Base-by-base conservation (phyloP, 2,113 vertebrate genomes). In the Rhynchomys soricoides region DNA sequence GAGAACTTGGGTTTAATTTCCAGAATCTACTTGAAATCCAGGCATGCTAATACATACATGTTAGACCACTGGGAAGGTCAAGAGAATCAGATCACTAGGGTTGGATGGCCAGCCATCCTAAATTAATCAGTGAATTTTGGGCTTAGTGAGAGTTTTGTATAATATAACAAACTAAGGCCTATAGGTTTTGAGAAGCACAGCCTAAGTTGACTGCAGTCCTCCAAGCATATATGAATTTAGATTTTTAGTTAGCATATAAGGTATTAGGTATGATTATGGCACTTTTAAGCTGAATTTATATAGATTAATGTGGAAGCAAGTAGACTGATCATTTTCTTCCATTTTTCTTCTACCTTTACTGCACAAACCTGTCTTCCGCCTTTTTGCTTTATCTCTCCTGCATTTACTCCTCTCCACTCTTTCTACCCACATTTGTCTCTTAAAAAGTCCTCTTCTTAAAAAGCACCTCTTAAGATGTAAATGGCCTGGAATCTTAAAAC, bases 1-100 rank as follows among this genome's bases (percentile, higher is more conserved):
- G 37, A 26, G n/a, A 16, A 83, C 24, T 19, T 62, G 13, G 29
- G 13, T 31, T 43, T 43, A 7, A 29, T 24, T 43, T 13, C 55
- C n/a, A 43, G 24, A 43, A 62, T 10, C 22, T 16, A 83, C 8
- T 1, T 43, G 40, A 43, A 62, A 29, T 7, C 24, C 7, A 59
- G 37, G 11, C 11, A 29, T 62, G n/a, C 3, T 40, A 22, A 34
- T 4, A 24, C 21, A 43, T 2, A 19, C 3, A 0, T 59, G 31
- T 59, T 79, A 22, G 6, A 55, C 5, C 57, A 83, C n/a, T 43
- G 57, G n/a, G 1, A 24, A 45, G 29, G n/a, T 31, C 9, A 40
- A 62, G 13, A 45, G 1, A 62, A 31, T 59, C 57, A 10, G 24
- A 43, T 62, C 13, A 40, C 24, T 43, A 17, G 4, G 5, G 5